phyloP scores from a whole-genome alignment of 2,888 invertebrate species.

The Julus scandinavius region DNA sequence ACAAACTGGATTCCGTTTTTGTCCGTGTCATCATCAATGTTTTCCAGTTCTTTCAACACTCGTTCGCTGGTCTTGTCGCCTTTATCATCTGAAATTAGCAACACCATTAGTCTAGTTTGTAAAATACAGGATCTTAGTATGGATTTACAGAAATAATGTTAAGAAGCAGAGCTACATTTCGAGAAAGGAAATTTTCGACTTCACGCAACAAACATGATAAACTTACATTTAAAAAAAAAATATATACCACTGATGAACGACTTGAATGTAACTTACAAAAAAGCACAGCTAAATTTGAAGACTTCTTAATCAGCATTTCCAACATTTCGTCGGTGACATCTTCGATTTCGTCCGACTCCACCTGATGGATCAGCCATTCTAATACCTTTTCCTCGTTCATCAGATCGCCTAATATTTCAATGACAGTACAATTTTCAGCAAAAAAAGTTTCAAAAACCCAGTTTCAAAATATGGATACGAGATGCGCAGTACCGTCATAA shows the following conservation, averaged over 20 bases:
- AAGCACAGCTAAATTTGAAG: slow-evolving; percentile 60
- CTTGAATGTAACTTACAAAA: slow-evolving; percentile 60
- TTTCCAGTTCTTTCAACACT: slow-evolving; percentile 83
- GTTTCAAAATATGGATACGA: neutral
- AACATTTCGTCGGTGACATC: slow-evolving; percentile 61
- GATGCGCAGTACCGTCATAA: slow-evolving; percentile 59
- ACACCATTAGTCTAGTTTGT: neutral
- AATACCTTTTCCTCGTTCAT: slow-evolving; percentile 60
- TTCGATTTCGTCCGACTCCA: slow-evolving; percentile 61
- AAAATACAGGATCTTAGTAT: no score
- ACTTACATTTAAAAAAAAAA: no score
- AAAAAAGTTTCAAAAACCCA: neutral
- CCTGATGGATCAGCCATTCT: slow-evolving; percentile 60
- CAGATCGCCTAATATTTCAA: slow-evolving; percentile 59
- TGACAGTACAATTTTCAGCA: neutral
- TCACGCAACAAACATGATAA: no score
- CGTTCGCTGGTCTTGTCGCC: slow-evolving; percentile 86
- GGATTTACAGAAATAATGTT: no score
- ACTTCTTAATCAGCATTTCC: slow-evolving; percentile 59
- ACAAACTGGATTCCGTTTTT: slow-evolving; percentile 91
- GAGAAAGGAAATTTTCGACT: no score
- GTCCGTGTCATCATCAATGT: slow-evolving; percentile 93
- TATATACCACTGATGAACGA: neutral
- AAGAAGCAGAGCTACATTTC: no score
- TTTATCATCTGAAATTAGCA: slow-evolving; percentile 78